Evolutionary conservation across 2,113 vertebrate genomes (phyloP), one percentile per base, ranked within the genome.

Genomic region (Gulo gulo): DNA sequence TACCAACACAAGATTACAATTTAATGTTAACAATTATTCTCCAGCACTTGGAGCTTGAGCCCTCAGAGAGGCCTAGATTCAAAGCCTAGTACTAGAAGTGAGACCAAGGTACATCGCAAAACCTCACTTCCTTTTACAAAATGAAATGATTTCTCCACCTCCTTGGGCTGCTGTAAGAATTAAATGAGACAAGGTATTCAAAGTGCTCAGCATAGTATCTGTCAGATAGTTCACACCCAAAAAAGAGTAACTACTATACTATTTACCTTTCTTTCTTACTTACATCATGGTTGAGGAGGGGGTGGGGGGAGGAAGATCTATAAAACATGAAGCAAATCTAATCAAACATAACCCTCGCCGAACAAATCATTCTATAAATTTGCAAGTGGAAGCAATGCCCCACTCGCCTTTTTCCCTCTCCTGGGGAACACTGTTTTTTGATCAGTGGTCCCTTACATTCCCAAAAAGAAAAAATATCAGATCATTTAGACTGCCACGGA

Each of bases 391-490:
- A 81, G 81, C 67, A 96, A 89, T 21, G 63, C 24, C 61, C 92
- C 80, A 47, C 34, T 67, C 84, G 88, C 84, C 76, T 81, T 96
- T 88, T 90, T 42, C 94, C 96, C 94, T 96, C 45, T 96, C 94
- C 85, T 94, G 81, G 94, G 73, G 91, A 97, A 96, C 76, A 96
- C 3, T 88, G 50, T 65, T 96, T 81, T 96, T 95, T 95, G 57
- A 97, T 67, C 80, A 96, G 73, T 34, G 80, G 52, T 91, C 95
- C 95, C 88, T 94, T 92, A 96, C 31, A 93, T 81, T 90, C 88
- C 92, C 96, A 90, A 42, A 80, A 95, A 97, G 94, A 73, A 95
- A 98, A 97, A 97, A 52, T 91, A 96, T 78, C 96, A 84, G 86
- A 96, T 80, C 74, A 95, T 88, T 96, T 45, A 97, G 94, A 95